Evolutionary conservation across 2,797 vertebrate genomes (phyloP).

Genomic region (Dicrostonyx torquatus): DNA sequence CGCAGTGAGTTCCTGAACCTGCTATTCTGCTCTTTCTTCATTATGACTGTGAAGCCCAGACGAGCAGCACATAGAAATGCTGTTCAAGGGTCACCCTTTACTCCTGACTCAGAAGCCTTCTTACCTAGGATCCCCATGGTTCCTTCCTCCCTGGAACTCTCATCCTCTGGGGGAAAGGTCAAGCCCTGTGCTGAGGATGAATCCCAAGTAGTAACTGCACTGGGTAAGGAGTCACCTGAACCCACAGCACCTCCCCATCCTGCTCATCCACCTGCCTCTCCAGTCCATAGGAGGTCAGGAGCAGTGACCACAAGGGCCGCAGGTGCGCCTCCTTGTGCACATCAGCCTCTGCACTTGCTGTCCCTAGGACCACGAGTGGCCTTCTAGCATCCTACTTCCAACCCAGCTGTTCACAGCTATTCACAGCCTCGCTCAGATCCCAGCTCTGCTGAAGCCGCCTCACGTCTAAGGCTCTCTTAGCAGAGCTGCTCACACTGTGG

Average conservation of each 20-base stretch:
- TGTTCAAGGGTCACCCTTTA: not conserved
- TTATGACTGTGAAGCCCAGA: not conserved
- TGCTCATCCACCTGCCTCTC: not conserved
- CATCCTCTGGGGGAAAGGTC: not conserved
- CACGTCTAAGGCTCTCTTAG: no score
- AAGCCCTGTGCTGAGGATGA: not conserved
- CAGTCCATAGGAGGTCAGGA: fast-evolving
- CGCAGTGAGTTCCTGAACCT: not conserved
- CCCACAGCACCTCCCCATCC: not conserved
- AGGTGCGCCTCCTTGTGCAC: not conserved
- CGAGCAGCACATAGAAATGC: not conserved
- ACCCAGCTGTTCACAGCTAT: not conserved
- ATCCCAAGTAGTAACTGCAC: not conserved
- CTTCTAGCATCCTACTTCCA: not conserved
- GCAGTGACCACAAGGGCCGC: not conserved
- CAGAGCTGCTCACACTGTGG: fast-evolving
- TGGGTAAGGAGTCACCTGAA: fast-evolving
- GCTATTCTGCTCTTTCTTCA: not conserved
- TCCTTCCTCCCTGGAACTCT: not conserved
- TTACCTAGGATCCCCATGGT: not conserved
- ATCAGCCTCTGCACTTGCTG: not conserved
- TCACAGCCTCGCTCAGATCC: not conserved
- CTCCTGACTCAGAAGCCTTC: conserved; percentile 7
- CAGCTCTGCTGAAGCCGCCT: not conserved
- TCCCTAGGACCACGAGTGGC: not conserved